Evolutionary conservation across 1,140 invertebrate species (phyloP).

Genomic region (Brachystomella parvula): DNA sequence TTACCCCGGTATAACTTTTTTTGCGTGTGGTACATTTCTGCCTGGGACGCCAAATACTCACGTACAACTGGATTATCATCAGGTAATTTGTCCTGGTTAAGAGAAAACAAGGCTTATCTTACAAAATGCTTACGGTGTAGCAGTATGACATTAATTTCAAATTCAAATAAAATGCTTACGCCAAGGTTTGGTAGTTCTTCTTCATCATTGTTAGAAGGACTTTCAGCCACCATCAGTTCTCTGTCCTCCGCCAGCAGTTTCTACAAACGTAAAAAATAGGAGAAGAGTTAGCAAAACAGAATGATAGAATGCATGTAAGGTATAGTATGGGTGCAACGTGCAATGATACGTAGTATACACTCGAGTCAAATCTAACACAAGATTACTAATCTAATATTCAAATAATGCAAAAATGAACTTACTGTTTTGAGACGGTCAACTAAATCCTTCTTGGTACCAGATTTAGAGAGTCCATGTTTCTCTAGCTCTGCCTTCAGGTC

Average conservation of each 20-base stretch:
- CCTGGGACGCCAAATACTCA: slow-evolving; percentile 41
- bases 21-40: slow-evolving; percentile 40
- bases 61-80: slow-evolving; percentile 42
- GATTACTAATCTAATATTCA: background rate
- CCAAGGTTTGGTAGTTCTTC: slow-evolving; percentile 37
- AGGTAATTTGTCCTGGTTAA: slow-evolving; percentile 38
- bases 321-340: background rate
- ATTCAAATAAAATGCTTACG: slow-evolving; percentile 24
- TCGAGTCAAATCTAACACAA: background rate
- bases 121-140: background rate
- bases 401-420: slow-evolving; percentile 20
- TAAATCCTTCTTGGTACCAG: slow-evolving; percentile 51
- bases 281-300: background rate
- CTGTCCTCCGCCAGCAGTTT: slow-evolving; percentile 34
- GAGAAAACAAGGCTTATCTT: background rate
- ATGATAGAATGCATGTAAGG: background rate
- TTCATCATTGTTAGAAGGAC: slow-evolving; percentile 15
- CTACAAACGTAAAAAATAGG: slow-evolving; percentile 26
- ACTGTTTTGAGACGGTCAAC: slow-evolving; percentile 50
- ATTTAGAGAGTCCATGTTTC: slow-evolving; percentile 49
- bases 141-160: background rate
- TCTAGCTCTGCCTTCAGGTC: slow-evolving; percentile 51
- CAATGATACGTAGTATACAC: background rate
- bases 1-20: slow-evolving; percentile 37
- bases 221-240: slow-evolving; percentile 14